Evolutionary conservation across 2,113 vertebrate genomes (phyloP).

Genomic region (Micromys minutus): DNA sequence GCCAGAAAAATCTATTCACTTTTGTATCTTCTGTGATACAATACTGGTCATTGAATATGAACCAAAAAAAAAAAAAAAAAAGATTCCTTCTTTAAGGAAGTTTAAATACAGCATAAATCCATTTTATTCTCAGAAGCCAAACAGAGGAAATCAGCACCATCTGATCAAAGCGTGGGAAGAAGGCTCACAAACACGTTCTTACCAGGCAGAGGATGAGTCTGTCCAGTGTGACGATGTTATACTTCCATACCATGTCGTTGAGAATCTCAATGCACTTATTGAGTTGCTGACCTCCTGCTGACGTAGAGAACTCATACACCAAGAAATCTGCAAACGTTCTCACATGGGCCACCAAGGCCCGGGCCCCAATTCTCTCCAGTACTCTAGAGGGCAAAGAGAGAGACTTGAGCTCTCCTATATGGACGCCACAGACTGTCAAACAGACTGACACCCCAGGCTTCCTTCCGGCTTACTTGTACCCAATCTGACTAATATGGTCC

Average conservation of each 20-base stretch:
- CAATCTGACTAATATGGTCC: slow-evolving; percentile 98
- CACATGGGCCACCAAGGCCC: slow-evolving; percentile 97
- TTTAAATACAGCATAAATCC: not conserved
- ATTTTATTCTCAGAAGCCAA: not conserved
- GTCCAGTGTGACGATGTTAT: slow-evolving; percentile 99
- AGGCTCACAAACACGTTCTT: slow-evolving; percentile 74
- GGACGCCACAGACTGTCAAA: not conserved
- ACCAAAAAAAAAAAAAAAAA: not conserved
- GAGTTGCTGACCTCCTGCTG: slow-evolving; percentile 97
- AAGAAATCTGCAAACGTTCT: slow-evolving; percentile 98
- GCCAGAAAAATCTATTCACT: not conserved
- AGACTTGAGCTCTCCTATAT: not conserved
- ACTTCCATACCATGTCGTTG: slow-evolving; percentile 99
- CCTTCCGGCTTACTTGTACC: slow-evolving; percentile 90
- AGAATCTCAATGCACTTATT: slow-evolving; percentile 99
- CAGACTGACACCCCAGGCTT: not conserved
- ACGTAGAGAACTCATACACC: slow-evolving; percentile 98
- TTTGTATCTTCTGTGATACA: not conserved
- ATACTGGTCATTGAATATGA: not conserved
- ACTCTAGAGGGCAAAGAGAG: slow-evolving; percentile 86
- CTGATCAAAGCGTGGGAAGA: not conserved
- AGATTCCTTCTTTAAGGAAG: not conserved
- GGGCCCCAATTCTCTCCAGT: slow-evolving; percentile 96
- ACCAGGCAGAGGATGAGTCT: slow-evolving; percentile 97
- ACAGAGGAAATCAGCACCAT: not conserved